Base-by-base conservation (phyloP, 2,113 vertebrate genomes). In the Callionymus lyra region DNA sequence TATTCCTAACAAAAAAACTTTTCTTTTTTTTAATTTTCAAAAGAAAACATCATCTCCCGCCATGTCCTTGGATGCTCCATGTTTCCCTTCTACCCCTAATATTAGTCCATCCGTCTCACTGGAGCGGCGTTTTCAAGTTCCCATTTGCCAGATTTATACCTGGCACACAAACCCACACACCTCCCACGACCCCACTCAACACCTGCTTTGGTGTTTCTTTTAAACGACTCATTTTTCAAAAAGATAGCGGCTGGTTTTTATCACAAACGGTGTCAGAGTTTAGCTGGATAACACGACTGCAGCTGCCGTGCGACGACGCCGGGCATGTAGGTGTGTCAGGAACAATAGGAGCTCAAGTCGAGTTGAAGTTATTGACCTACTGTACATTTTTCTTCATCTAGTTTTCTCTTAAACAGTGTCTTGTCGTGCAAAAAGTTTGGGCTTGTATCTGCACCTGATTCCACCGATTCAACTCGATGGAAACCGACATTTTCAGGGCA, bases 181-280 rank as follows among this genome's bases (percentile, higher is more conserved):
- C 21, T 27, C 21, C 21, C 8, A 4, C 8, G 21, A 27, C 21
- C 21, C 21, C 21, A 27, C 21, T 9, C 16, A 42, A 45, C 50
- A 70, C 39, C 54, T 68, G 49, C 41, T 60, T 55, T 68, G 66
- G 59, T 27, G 21, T 27, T 27, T 63, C 66, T 42, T 56, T 48
- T 52, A 40, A 31, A 65, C 33, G 51, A 33, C 19, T 44, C 19
- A 15, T 27, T 27, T 5, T 27, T 55, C 49, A 68, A 31, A 38
- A 31, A 37, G 35, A 47, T 14, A 41, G 46, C 66, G 69, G 58
- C 65, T 65, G 55, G 59, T 66, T 65, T 66, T 65, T 41, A 51
- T 51, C 50, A 49, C 45, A 44, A 34, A 52, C 49, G 48, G 53
- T 37, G 61, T 59, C 38, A 54, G 13, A 14, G 3, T 58, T 68